Evolutionary conservation across 2,797 vertebrate genomes (phyloP).

Genomic region (Sphenopsis melanotis): DNA sequence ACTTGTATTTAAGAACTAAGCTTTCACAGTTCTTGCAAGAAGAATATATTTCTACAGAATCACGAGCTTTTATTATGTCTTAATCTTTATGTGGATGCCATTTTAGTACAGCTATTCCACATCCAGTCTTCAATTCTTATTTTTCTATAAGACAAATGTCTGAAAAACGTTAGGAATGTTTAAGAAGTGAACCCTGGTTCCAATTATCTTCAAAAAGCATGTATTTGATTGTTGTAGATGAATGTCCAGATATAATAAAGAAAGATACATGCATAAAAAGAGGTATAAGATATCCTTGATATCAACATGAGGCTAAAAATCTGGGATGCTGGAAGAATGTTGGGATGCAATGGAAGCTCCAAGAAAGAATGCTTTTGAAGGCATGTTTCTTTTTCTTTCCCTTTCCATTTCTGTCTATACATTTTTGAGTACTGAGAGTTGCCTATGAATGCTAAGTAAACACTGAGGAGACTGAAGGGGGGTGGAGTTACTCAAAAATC

Average conservation of each 20-base stretch:
- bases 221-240: not conserved
- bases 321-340: not conserved
- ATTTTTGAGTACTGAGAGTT: not conserved
- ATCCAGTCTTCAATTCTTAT: not conserved
- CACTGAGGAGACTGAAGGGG: not conserved
- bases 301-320: not conserved
- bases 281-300: not conserved
- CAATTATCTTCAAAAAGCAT: not conserved
- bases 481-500: not conserved
- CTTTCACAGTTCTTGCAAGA: not conserved
- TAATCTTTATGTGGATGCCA: not conserved
- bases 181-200: not conserved
- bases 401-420: not conserved
- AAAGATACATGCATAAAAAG: not conserved
- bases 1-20: not conserved
- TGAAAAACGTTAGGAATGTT: not conserved
- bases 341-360: not conserved
- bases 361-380: not conserved
- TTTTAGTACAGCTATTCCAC: not conserved
- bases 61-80: not conserved
- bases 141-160: not conserved
- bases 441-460: not conserved
- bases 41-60: not conserved
- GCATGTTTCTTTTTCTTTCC: not conserved
- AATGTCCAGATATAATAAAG: not conserved